Evolutionary conservation across 2,113 vertebrate genomes (phyloP), one percentile per base, ranked within the genome.

Genomic region (Pluvianellus socialis): DNA sequence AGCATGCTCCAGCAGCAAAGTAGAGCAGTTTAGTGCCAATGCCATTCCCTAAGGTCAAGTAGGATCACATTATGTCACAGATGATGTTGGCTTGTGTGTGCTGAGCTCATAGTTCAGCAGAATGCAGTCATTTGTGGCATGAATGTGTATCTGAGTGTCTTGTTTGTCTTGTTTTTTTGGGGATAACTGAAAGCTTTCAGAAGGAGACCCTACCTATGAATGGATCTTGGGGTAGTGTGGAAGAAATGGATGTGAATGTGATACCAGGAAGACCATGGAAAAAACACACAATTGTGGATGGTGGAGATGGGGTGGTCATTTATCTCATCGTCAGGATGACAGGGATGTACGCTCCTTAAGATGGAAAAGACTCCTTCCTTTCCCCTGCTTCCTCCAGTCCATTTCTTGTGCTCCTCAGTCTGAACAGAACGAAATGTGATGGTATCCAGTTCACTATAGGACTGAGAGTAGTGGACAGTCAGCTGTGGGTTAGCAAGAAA

Each of bases 401-500:
- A 17, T 87, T 88, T 75, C 65, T 79, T 42, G 53, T 58, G 32
- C 66, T 91, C 33, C 18, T 90, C 74, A 61, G 14, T n/a, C 40
- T 86, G 70, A 91, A 84, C 33, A 74, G 76, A 94, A 45, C n/a
- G 45, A 72, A 94, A 77, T 0, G 4, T 76, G 59, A 55, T 83
- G 56, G 58, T 61, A 44, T 90, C 79, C 89, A 75, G 74, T 56
- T 88, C 77, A 28, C 71, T 93, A 68, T 79, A 77, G 71, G 84
- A 75, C 42, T 61, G 65, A 2, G 23, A 53, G 49, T 59, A 49
- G 75, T 90, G 81, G 90, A 96, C 96, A 92, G 91, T 97, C 80
- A 90, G 88, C 71, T 93, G 92, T 74, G 93, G 76, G 89, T 74
- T 92, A 91, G 63, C 81, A 92, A 86, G 95, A 94, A 98, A 94